These are phyloP conservation scores for Metalampra italica DNA, from an alignment of 2,888 invertebrate genomes.

Conservation along the genomic window DNA sequence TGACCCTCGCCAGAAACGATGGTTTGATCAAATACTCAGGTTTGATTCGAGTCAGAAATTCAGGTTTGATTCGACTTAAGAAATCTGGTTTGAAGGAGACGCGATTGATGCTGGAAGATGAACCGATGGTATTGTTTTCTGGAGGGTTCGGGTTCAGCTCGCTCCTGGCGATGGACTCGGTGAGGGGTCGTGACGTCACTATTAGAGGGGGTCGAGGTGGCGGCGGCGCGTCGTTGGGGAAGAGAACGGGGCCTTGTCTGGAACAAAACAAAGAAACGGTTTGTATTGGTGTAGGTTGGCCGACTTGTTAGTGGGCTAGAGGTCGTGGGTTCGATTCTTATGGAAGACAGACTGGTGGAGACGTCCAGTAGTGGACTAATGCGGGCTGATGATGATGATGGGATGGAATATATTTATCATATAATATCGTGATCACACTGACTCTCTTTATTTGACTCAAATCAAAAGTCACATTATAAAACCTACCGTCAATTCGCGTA, in stretches of 20 bases:
- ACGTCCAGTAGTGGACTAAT: too few relatives aligned
- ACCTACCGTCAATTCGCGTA: too few relatives aligned
- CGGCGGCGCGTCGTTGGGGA: constrained; percentile 59
- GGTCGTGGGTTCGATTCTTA: too few relatives aligned
- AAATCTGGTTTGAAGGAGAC: constrained; percentile 27
- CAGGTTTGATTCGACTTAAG: constrained; percentile 1
- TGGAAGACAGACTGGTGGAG: too few relatives aligned
- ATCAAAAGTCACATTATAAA: too few relatives aligned
- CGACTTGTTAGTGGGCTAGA: too few relatives aligned
- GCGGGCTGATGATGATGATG: too few relatives aligned
- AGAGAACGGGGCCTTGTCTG: constrained; percentile 69
- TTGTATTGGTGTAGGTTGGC: neutral
- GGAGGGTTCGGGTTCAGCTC: constrained; percentile 38
- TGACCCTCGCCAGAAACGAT: constrained; percentile 29
- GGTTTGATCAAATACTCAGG: neutral
- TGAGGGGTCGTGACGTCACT: constrained; percentile 61
- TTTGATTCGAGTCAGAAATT: neutral
- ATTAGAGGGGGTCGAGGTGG: constrained; percentile 57
- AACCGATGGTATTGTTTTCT: constrained; percentile 36
- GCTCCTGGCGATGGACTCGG: constrained; percentile 58
- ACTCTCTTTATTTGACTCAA: too few relatives aligned
- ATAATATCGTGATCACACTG: too few relatives aligned
- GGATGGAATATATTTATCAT: too few relatives aligned
- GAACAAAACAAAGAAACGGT: constrained; percentile 15
- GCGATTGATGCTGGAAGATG: constrained; percentile 31